Percentiles rank a stretch among this genome's conserved stretches.
Evolutionary conservation across 2,888 invertebrate species (phyloP).

Genomic region (Rhamnusium bicolor): DNA sequence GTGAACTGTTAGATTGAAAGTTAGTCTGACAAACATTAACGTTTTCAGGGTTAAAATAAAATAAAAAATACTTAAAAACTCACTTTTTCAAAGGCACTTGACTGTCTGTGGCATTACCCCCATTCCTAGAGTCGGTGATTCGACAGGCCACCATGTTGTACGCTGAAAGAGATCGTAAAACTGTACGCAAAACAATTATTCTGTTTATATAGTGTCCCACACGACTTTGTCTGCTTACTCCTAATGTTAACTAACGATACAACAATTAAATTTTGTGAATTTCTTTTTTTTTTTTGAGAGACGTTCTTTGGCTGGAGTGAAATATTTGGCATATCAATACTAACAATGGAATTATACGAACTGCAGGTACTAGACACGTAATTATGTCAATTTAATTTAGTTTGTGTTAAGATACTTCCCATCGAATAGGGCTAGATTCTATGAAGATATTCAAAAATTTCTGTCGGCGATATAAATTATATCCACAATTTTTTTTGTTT

Average conservation of each 20-base stretch:
- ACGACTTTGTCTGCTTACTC: conserved; percentile 30
- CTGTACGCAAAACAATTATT: conserved; percentile 27
- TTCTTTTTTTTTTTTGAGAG: neutral
- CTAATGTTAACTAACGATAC: conserved; percentile 22
- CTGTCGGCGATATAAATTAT: too few relatives aligned
- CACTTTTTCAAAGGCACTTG: conserved; percentile 99
- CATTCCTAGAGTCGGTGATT: conserved; percentile 94
- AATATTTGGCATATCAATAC: too few relatives aligned
- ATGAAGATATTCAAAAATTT: too few relatives aligned
- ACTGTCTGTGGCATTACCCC: conserved; percentile 86
- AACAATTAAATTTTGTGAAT: conserved; percentile 29
- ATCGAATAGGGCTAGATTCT: too few relatives aligned
- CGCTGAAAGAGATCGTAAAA: conserved; percentile 79
- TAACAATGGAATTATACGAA: too few relatives aligned
- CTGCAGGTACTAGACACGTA: too few relatives aligned
- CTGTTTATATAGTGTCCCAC: conserved; percentile 15
- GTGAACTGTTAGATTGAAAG: conserved; percentile 39
- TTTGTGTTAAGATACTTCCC: too few relatives aligned
- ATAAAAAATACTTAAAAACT: conserved; percentile 77
- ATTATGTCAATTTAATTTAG: too few relatives aligned
- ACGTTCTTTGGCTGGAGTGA: neutral
- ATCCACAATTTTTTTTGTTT: too few relatives aligned
- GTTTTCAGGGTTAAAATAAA: neutral
- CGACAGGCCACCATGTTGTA: conserved; percentile 99
- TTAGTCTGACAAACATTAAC: conserved; percentile 45